Base-by-base conservation (phyloP, 2,797 vertebrate genomes). In the Cercopithecus neglectus region DNA sequence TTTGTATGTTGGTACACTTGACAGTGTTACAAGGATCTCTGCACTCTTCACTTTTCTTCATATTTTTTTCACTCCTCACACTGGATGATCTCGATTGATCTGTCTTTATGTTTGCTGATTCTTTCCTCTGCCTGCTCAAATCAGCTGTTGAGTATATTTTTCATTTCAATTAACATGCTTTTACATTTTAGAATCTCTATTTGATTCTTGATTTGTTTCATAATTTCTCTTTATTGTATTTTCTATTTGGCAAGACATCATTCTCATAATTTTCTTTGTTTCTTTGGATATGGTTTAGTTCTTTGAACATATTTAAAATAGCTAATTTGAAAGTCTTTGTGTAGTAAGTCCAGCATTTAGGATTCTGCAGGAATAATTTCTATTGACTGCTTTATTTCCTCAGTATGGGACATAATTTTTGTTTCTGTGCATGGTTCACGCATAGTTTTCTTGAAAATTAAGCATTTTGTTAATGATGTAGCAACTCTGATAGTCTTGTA, bases 151-250 rank as follows among this genome's bases (percentile, higher is more conserved):
- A 26, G 17, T 7, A 7, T 16, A 21, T 50, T 89, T 96, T 96
- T 86, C 26, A 48, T 89, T 88, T 94, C 17, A 9, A 11, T 67
- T 76, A 36, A 22, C 95, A 19, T 24, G 30, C n/a, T 79, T 92
- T 95, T 81, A 44, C 78, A 55, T 39, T 91, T 22, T 4, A 36
- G 36, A 88, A 84, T 74, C 61, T 92, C 53, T 88, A 17, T 28
- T 83, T 91, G 13, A 16, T 41, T 74, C 46, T 92, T 36, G 36
- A 9, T 83, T 86, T 83, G 28, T 85, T 88, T 79, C 26, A 59
- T 83, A 86, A 91, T 61, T 76, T 89, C 30, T 59, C 46, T 95
- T 75, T 80, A 72, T 9, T 97, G 39, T 80, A 64, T 39, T 94
- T 28, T 76, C 53, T 72, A 46, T 74, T 86, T 87, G 10, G 24